Percentiles rank a stretch among this genome's conserved stretches.
These are phyloP conservation scores for Isaurus tuberculatus DNA, from an alignment of 92 coral and sea anemone genomes.

Conservation along the genomic window DNA sequence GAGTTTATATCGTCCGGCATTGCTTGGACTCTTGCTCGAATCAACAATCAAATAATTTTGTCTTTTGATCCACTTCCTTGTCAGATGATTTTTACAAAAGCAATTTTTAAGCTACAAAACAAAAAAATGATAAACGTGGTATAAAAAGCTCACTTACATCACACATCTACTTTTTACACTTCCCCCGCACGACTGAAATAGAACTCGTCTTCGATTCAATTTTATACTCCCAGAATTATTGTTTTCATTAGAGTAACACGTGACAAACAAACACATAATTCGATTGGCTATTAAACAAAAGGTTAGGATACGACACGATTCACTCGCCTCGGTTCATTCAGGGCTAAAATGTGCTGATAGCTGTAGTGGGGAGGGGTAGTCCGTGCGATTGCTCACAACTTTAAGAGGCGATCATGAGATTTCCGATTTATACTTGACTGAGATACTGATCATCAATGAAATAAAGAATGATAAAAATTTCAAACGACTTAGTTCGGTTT, in stretches of 20 bases:
- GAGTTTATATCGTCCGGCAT: slow-evolving; percentile 22
- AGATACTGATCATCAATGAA: too few relatives aligned
- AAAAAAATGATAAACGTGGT: not conserved
- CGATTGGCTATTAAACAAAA: slow-evolving; percentile 28
- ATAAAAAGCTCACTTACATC: not conserved
- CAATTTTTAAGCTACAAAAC: not conserved
- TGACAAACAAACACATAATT: slow-evolving; percentile 7
- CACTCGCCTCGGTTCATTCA: slow-evolving; percentile 32
- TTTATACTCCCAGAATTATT: slow-evolving; percentile 34
- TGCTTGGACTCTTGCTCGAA: not conserved
- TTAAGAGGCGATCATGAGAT: not conserved
- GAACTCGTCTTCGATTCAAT: slow-evolving; percentile 12
- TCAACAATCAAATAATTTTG: not conserved
- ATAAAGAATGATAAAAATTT: too few relatives aligned
- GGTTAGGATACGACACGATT: not conserved
- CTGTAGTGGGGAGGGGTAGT: not conserved
- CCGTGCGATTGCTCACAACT: slow-evolving; percentile 7
- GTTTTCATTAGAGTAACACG: slow-evolving; percentile 35
- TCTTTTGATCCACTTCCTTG: not conserved
- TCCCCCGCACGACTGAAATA: slow-evolving; percentile 33
- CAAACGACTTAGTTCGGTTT: too few relatives aligned
- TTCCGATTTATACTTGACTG: not conserved
- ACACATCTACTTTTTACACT: not conserved
- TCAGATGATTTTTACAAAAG: not conserved
- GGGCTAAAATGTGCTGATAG: not conserved